Base-by-base conservation (phyloP, 2,888 invertebrate species). In the Lumbricus terrestris region DNA sequence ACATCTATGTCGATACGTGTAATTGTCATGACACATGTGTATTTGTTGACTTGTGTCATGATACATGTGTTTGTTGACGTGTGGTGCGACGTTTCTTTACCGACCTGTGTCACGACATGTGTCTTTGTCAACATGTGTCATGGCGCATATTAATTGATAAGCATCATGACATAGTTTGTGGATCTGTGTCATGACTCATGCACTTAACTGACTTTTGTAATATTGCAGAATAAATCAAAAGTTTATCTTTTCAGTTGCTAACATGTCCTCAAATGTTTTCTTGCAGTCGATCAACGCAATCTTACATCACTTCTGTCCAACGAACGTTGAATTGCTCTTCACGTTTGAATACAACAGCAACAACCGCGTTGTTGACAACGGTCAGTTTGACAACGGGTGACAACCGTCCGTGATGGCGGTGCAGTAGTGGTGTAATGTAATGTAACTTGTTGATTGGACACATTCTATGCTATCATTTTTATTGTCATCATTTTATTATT, bases 201-300 rank as follows among this genome's bases (percentile, higher is more conserved):
- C 29, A 5, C 29, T 54, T 54, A n/a, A 23, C 29, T 18, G 18
- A 47, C 47, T 47, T 47, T 11, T 47, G n/a, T n/a, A n/a, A n/a
- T n/a, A n/a, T n/a, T n/a, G n/a, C 18, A 18, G 47, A 47, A 20
- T 47, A 23, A 47, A 23, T 20, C 47, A 23, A 47, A 47, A 1
- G 47, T 47, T 1, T 23, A 47, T 5, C 23, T 47, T 23, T 47
- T 47, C n/a, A 18, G 20, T 23, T 11, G 1, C 23, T 47, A 23
- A 47, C 47, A 23, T 23, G 23, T 47, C 1, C 47, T 47, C 23
- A 47, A 47, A 1, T 47, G 6, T 85, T 35, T 13, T 85, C 23
- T 85, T 85, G 34, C 37, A 85, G 85, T 85, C 37, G 85, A 37
- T 85, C 35, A 85, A 85, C 37, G 85, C 85, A 3, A 85, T 85